Conservation (phyloP, 2,797 vertebrate genomes). For the Gouania willdenowi region DNA sequence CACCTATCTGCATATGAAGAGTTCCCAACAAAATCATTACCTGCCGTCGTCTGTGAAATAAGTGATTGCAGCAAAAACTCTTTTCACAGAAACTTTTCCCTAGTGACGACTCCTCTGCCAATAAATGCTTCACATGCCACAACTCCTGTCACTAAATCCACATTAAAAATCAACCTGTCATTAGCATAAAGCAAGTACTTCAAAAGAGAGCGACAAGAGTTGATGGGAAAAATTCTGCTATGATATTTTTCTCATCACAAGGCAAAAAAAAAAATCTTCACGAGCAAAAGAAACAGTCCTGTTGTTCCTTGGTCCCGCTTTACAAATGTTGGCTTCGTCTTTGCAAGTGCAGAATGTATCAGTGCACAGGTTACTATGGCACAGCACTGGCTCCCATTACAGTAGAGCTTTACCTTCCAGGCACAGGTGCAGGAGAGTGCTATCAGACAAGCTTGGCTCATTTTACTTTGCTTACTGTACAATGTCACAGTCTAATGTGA, state of each 20-base stretch:
- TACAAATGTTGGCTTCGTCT: slow-evolving; percentile 47
- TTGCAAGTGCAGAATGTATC: slow-evolving; percentile 41
- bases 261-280: slow-evolving; percentile 67
- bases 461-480: slow-evolving; percentile 35
- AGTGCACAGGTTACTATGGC: slow-evolving; percentile 64
- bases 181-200: slow-evolving; percentile 57
- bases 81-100: too few relatives aligned
- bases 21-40: slow-evolving; percentile 30
- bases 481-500: slow-evolving; percentile 46
- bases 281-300: slow-evolving; percentile 65
- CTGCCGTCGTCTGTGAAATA: slow-evolving; percentile 3
- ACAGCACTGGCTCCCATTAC: slow-evolving; percentile 35
- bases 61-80: slow-evolving; percentile 11
- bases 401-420: slow-evolving; percentile 45
- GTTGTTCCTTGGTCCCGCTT: slow-evolving; percentile 38
- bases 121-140: slow-evolving; percentile 54
- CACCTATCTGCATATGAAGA: slow-evolving; percentile 42
- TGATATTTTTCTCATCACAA: slow-evolving; percentile 65
- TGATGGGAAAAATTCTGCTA: slow-evolving; percentile 44
- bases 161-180: slow-evolving; percentile 43
- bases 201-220: slow-evolving; percentile 47
- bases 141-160: slow-evolving; percentile 31
- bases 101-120: slow-evolving; percentile 35
- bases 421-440: slow-evolving; percentile 56
- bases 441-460: slow-evolving; percentile 39